Percentiles rank a stretch among this genome's conserved stretches.
Evolutionary conservation across 2,797 vertebrate genomes (phyloP).

Genomic region (Catharus ustulatus): DNA sequence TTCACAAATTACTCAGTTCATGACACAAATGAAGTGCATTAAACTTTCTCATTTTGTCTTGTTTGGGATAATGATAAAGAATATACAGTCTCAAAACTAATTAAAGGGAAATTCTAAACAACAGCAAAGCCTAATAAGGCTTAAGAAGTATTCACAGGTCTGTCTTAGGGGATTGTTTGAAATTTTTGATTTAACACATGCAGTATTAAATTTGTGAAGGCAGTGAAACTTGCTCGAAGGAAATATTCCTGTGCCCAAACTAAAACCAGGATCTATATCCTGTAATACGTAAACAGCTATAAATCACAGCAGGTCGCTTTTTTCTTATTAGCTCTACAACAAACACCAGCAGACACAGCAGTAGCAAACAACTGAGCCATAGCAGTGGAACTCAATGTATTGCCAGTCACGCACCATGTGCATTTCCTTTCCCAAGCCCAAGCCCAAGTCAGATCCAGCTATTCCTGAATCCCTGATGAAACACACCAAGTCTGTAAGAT

Average conservation of each 20-base stretch:
- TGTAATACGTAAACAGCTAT: neutral
- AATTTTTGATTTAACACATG: neutral
- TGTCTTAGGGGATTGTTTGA: neutral
- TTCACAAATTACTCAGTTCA: neutral
- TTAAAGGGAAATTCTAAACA: conserved; percentile 27
- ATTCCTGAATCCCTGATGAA: neutral
- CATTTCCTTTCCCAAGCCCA: neutral
- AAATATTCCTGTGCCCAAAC: neutral
- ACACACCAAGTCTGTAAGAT: neutral
- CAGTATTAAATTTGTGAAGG: too few relatives aligned
- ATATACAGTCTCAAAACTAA: neutral
- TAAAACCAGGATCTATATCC: neutral
- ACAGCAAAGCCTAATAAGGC: neutral
- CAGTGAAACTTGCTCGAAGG: neutral
- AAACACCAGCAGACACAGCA: neutral
- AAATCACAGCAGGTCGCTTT: neutral
- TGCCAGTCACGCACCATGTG: fast-evolving
- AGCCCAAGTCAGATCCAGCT: neutral
- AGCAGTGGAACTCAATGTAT: neutral
- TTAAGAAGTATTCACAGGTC: neutral
- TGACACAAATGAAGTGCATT: neutral
- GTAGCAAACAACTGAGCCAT: neutral
- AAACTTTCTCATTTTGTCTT: conserved; percentile 31
- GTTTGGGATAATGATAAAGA: neutral
- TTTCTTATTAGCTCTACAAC: neutral